Percentiles rank a stretch among this genome's conserved stretches.
These are phyloP conservation scores for Protodeltote pygarga DNA, from an alignment of 2,888 invertebrate species.

Conservation along the genomic window DNA sequence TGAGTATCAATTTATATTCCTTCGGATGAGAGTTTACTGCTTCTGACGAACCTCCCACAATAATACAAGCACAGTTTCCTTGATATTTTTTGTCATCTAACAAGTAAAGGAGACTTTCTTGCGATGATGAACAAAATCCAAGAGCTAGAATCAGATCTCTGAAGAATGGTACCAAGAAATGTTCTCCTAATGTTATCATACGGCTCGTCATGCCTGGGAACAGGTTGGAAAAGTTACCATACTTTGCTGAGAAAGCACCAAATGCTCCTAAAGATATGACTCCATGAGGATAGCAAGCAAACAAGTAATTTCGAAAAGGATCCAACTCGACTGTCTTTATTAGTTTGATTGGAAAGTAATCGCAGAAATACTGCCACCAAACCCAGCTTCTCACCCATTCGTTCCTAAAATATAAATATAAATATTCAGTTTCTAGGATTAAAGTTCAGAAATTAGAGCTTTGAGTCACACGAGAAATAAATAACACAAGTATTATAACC, in stretches of 20 bases:
- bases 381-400: slow-evolving; percentile 89
- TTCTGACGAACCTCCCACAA: slow-evolving; percentile 97
- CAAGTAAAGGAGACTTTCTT: slow-evolving; percentile 89
- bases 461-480: too few species aligned
- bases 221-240: slow-evolving; percentile 76
- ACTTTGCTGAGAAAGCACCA: slow-evolving; percentile 92
- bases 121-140: slow-evolving; percentile 88
- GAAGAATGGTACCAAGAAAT: slow-evolving; percentile 87
- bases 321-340: slow-evolving; percentile 94
- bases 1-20: slow-evolving; percentile 90
- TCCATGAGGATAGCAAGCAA: slow-evolving; percentile 97
- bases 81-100: slow-evolving; percentile 79
- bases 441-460: too few species aligned
- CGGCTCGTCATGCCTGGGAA: slow-evolving; percentile 89
- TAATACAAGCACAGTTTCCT: slow-evolving; percentile 89
- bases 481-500: too few species aligned
- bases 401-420: too few species aligned
- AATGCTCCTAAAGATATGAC: slow-evolving; percentile 93
- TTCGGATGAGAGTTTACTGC: slow-evolving; percentile 94
- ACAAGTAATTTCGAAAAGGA: slow-evolving; percentile 93
- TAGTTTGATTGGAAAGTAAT: slow-evolving; percentile 95
- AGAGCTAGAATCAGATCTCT: slow-evolving; percentile 76
- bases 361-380: slow-evolving; percentile 91
- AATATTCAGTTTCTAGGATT: too few species aligned
- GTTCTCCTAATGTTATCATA: slow-evolving; percentile 90